Conservation (phyloP, 2,888 invertebrate species). For the Melieria omissa region DNA sequence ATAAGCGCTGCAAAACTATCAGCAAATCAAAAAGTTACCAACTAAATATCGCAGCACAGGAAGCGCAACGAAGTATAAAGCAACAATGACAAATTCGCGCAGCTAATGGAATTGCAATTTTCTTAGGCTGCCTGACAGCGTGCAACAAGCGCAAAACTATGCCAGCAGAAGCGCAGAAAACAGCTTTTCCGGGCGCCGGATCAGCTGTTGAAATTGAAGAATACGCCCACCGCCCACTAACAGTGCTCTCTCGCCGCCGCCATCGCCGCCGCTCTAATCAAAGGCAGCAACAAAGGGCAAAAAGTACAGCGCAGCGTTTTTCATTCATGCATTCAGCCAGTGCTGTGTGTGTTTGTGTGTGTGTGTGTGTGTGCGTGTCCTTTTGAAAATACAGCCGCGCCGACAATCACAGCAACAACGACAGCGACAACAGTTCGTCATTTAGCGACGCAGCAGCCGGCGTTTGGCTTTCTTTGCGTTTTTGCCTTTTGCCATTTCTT, state of each 20-base stretch:
- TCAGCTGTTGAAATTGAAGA: constrained; percentile 23
- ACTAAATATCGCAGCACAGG: too few species aligned
- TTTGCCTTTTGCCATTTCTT: constrained; percentile 36
- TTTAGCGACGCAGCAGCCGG: background rate
- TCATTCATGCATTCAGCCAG: background rate
- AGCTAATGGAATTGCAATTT: too few species aligned
- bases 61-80: too few species aligned
- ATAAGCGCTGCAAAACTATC: too few species aligned
- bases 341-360: background rate
- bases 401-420: background rate
- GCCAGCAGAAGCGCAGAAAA: too few species aligned
- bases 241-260: background rate
- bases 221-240: constrained; percentile 4
- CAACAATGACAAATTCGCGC: too few species aligned
- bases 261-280: too few species aligned
- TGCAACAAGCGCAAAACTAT: too few species aligned
- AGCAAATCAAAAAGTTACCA: too few species aligned
- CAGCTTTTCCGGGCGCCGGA: constrained; percentile 21
- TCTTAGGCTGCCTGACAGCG: too few species aligned
- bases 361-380: too few species aligned
- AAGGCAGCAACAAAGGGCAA: background rate
- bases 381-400: too few species aligned
- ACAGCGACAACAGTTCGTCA: constrained; percentile 7
- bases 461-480: constrained; percentile 39
- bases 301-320: constrained; percentile 31